Evolutionary conservation across 2,888 invertebrate genomes (phyloP), one percentile per base, ranked within the genome.

Genomic region (Pecten maximus): DNA sequence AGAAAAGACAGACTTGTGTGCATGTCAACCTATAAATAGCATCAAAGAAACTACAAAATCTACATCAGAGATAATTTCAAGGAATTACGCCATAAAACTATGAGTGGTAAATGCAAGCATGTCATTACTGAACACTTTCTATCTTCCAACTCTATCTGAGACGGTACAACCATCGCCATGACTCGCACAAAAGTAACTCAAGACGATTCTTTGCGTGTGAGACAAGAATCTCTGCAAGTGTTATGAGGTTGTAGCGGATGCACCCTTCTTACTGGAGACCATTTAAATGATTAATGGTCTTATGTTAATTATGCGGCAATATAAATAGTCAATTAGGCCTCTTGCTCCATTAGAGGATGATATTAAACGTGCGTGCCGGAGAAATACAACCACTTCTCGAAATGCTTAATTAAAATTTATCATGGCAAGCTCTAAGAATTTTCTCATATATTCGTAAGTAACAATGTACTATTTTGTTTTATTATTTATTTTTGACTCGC

Each of bases 281-380:
- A 74, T 74, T 74, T 74, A 74, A 74, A 74, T 74, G 74, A 74
- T 74, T 74, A 74, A 74, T 74, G 74, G 74, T 74, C 74, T 28
- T 74, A 74, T 74, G 74, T 74, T 74, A 74, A 74, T 74, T 74
- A 28, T 74, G 35, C 74, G 74, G 28, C 74, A 74, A 74, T 74
- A 74, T 74, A 74, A 74, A 74, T 35, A 74, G 74, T 74, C 74
- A 74, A 74, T 74, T 74, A 74, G 74, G 74, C 8, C 12, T 35
- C 74, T 35, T 74, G 74, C 74, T 74, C 74, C 74, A 74, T 74
- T 74, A 74, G 74, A 74, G 74, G 74, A 74, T 74, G 74, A 74
- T 74, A 74, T 74, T 74, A 74, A 74, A 28, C 28, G 74, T 35
- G 74, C 74, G 74, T 74, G 74, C 35, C 35, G 74, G 74, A 74